A percentile compares a stretch with the other conserved stretches of the same genome.
These are phyloP conservation scores for Nysson spinosus DNA, from an alignment of 2,888 invertebrate genomes.

Conservation along the genomic window DNA sequence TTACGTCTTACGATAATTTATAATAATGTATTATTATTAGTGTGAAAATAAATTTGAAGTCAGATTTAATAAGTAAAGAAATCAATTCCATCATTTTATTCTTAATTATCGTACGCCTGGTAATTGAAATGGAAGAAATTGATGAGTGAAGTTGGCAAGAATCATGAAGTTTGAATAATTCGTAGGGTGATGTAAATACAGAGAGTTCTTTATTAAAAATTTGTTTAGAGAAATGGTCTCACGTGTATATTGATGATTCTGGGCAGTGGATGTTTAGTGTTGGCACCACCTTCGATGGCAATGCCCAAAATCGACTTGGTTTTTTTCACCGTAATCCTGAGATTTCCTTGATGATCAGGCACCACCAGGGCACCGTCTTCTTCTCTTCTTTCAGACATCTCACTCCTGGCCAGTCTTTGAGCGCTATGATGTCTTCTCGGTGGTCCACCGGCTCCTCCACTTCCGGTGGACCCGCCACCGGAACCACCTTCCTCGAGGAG, in stretches of 20 bases:
- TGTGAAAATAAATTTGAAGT: no score
- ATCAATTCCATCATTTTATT: no score
- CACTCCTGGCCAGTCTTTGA: constrained; percentile 69
- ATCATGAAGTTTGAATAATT: no score
- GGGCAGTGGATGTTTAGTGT: constrained; percentile 96
- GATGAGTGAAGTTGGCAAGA: no score
- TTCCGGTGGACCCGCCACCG: constrained; percentile 57
- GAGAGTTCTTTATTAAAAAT: no score
- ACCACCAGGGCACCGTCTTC: constrained; percentile 88
- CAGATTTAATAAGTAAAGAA: no score
- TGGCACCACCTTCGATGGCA: constrained; percentile 97
- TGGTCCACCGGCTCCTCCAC: constrained; percentile 68
- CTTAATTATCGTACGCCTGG: no score
- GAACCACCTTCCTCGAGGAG: constrained; percentile 73
- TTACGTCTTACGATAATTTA: no score
- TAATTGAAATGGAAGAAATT: no score
- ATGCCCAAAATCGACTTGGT: constrained; percentile 96
- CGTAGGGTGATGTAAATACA: no score
- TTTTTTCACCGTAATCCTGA: constrained; percentile 93
- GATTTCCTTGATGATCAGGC: constrained; percentile 91
- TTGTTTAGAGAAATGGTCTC: constrained; percentile 75
- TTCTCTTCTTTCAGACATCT: constrained; percentile 76
- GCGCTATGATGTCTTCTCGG: constrained; percentile 74
- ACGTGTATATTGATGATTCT: constrained; percentile 98
- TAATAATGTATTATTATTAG: no score